Evolutionary conservation across 2,797 vertebrate genomes (phyloP), one percentile per base, ranked within the genome.

Genomic region (Malurus leucopterus): DNA sequence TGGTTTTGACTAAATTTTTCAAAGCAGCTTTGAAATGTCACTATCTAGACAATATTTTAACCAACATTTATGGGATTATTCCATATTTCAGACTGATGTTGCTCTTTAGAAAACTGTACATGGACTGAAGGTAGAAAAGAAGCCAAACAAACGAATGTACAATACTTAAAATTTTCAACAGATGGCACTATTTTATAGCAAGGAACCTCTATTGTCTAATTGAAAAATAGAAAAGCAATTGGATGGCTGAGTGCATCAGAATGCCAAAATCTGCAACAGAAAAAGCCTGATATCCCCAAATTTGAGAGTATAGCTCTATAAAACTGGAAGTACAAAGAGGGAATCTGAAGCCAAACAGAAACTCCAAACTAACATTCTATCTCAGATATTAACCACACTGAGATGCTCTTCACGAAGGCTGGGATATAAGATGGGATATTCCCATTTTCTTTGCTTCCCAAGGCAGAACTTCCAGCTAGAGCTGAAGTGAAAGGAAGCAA

Each of bases 101-200:
- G 43, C 24, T 43, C 36, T 62, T 62, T 24, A 73, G 18, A 91
- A 67, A 83, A 89, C 20, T 23, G 26, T 53, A 34, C 20, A 58
- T 5, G 17, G 24, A 62, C 2, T 81, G 44, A 69, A 65, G 46
- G 14, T 27, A 84, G 34, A 67, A 83, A 86, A 77, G 24, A 36
- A 85, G 21, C 3, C 53, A 63, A 81, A 71, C 34, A 86, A 76
- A 1, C 43, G 22, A 57, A 68, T 3, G 53, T n/a, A 86, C 68
- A 84, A 43, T 90, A 91, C 77, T 86, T 70, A 15, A 0, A 67
- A 54, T 76, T 91, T 76, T 91, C 87, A 92, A 92, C 63, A 96
- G 78, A 75, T 86, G 78, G 84, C 78, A 93, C 77, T 36, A 36
- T 36, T 88, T 93, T 8, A 72, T 26, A 86, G 70, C 75, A 90